Evolutionary conservation across 2,113 vertebrate genomes (phyloP), one percentile per base, ranked within the genome.

Genomic region (Cochlearius cochlearius): DNA sequence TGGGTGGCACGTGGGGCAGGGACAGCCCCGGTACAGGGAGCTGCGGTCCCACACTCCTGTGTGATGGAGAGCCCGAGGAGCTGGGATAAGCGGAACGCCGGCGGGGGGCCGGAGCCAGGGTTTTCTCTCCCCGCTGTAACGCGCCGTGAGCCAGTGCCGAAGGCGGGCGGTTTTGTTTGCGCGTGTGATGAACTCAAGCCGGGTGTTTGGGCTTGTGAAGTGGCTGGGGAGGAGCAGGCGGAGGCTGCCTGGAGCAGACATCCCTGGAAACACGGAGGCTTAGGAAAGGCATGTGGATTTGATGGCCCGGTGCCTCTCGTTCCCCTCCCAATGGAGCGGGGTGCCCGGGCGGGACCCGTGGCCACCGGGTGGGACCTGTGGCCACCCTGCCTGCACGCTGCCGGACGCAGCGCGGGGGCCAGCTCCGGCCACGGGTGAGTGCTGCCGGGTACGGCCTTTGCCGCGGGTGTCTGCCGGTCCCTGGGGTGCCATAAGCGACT

Each of bases 291-390:
- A 3, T 0, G 2, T 23, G 66, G 27, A 0, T 71, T 7, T 67
- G 41, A 2, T 14, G 59, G 19, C 41, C 15, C 2, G 2, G 1
- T 45, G 74, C 16, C 49, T 67, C 67, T n/a, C 8, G 1, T 38
- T 56, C 29, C 60, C 5, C 0, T 22, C 30, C 20, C 0, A 2
- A 1, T 0, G 1, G 45, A 15, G 66, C 1, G 0, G 19, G 27
- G 16, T 36, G 49, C 36, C 47, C 4, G 6, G 36, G 68, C 38
- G 59, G 85, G 59, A 21, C 21, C 38, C 8, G 3, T 0, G 27
- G 47, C 21, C 26, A 2, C 12, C 1, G 36, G 36, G 43, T 21
- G 76, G 21, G 10, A 8, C 59, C 59, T 12, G 45, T 3, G 32
- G 30, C 60, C 27, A 52, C 30, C 64, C 56, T 55, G 75, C 4